These are phyloP conservation scores for Sanderia malayensis DNA, from an alignment of 30 jellyfish, hydroid and myxozoan genomes.

Conservation along the genomic window DNA sequence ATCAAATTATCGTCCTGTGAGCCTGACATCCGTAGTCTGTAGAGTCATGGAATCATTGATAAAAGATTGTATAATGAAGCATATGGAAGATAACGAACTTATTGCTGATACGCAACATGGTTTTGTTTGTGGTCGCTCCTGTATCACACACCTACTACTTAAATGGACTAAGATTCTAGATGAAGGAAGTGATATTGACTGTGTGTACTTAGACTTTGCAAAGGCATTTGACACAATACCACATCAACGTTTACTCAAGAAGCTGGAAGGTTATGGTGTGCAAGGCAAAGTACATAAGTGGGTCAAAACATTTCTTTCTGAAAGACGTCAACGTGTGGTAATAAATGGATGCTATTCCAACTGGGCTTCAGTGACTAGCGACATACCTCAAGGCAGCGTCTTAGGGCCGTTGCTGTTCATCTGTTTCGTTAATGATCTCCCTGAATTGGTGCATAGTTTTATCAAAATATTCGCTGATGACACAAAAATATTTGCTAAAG, in stretches of 20 bases:
- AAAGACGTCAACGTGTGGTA: constrained; percentile 7
- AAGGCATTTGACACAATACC: constrained; percentile 5
- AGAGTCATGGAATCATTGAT: constrained; percentile 6
- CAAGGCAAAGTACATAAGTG: not conserved
- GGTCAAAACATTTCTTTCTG: constrained; percentile 5
- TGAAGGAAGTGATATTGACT: not conserved
- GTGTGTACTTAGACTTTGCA: constrained; percentile 1
- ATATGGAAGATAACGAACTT: constrained; percentile 11
- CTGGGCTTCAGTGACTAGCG: constrained; percentile 17
- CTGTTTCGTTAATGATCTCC: constrained; percentile 19
- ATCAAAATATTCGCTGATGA: constrained; percentile 26
- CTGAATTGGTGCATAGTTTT: constrained; percentile 20
- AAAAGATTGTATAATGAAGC: constrained; percentile 19
- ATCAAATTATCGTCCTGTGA: constrained; percentile 17
- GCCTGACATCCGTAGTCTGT: constrained; percentile 7
- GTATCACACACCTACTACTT: constrained; percentile 5
- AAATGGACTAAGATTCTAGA: constrained; percentile 6
- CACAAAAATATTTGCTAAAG: not conserved
- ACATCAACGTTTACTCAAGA: not conserved
- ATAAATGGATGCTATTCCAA: constrained; percentile 1
- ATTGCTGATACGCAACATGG: constrained; percentile 12
- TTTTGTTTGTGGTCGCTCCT: constrained; percentile 11
- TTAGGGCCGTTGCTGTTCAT: constrained; percentile 18
- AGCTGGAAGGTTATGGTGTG: constrained; percentile 8
- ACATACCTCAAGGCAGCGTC: constrained; percentile 26